These are phyloP conservation scores for Pammene aurita DNA, from an alignment of 2,888 invertebrate genomes.

Conservation along the genomic window DNA sequence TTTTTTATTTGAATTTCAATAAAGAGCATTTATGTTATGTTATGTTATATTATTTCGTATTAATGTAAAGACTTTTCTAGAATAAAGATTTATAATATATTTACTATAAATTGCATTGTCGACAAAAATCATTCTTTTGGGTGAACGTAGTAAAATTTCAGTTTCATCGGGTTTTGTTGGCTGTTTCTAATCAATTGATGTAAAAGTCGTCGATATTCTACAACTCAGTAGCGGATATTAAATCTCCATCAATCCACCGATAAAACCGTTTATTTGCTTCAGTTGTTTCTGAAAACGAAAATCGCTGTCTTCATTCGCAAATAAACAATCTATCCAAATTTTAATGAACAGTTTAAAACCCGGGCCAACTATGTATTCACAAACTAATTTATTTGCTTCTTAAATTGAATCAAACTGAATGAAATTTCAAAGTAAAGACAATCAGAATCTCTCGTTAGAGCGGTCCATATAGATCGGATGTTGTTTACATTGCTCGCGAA, in stretches of 20 bases:
- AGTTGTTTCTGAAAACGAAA: not conserved
- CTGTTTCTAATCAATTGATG: too few species aligned
- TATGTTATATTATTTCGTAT: too few species aligned
- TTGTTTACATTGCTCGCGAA: constrained; percentile 49
- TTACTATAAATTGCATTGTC: too few species aligned
- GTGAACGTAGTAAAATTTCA: too few species aligned
- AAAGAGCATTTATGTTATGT: too few species aligned
- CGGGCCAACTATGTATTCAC: constrained; percentile 22
- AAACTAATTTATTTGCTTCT: constrained; percentile 40
- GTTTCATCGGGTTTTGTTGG: too few species aligned
- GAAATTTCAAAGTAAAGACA: constrained; percentile 39
- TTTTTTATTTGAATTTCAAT: too few species aligned
- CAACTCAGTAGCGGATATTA: not conserved
- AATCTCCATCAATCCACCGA: not conserved
- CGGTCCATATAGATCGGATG: constrained; percentile 43
- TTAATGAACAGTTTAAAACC: constrained; percentile 19
- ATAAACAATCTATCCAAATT: not conserved
- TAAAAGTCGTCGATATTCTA: not conserved
- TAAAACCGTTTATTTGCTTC: not conserved
- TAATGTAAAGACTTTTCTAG: too few species aligned
- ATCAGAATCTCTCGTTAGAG: constrained; percentile 42
- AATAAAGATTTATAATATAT: too few species aligned
- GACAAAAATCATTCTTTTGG: too few species aligned
- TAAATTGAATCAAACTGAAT: constrained; percentile 41
- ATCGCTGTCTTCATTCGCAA: not conserved